Evolutionary conservation across 1,140 invertebrate species (phyloP).

Genomic region (Brachionus sp.): DNA sequence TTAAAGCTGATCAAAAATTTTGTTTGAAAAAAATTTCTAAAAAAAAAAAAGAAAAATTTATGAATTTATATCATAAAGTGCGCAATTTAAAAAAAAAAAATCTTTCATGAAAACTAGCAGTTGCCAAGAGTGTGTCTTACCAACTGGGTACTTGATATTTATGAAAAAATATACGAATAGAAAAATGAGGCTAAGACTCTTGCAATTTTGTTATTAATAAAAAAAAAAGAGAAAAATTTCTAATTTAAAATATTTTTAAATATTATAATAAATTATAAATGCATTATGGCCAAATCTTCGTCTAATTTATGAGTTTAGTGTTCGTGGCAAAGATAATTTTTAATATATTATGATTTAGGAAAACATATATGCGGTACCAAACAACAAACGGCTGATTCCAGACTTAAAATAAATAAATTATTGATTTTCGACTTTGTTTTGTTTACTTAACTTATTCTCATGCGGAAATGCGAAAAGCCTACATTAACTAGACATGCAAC

Average conservation of each 20-base stretch:
- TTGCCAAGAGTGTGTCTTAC: neutral
- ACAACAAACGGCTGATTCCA: neutral
- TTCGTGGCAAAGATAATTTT: neutral
- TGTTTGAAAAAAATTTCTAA: conserved; percentile 2
- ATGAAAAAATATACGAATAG: neutral
- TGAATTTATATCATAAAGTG: neutral
- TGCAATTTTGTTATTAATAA: neutral
- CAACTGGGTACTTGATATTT: neutral
- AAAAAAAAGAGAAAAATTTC: neutral
- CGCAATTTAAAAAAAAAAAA: neutral
- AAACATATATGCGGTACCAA: neutral
- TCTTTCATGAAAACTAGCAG: neutral
- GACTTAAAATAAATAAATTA: neutral
- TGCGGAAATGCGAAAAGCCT: too few relatives aligned
- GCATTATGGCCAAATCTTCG: neutral
- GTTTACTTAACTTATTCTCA: too few relatives aligned
- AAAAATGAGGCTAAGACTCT: conserved; percentile 37
- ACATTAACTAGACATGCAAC: neutral
- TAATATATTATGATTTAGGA: neutral
- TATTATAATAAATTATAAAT: conserved; percentile 23
- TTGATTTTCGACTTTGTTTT: neutral
- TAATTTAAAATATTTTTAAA: neutral
- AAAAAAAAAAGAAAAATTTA: neutral
- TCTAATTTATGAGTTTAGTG: neutral
- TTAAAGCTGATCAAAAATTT: neutral